phyloP scores from a whole-genome alignment of 2,797 vertebrate genomes.

The Uromys caudimaculatus region DNA sequence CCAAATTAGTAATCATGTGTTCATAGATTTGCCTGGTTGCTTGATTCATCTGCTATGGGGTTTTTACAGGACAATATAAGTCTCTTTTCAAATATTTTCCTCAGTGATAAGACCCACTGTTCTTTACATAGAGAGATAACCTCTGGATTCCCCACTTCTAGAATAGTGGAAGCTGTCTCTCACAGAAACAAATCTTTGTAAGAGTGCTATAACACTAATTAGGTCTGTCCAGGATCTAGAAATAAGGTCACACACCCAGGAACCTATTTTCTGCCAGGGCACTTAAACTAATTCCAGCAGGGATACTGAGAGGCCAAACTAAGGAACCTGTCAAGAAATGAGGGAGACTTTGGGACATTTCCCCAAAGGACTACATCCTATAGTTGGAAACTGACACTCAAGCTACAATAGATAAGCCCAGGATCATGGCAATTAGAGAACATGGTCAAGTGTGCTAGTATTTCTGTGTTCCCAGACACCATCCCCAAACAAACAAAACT shows the following conservation, averaged over 20 bases:
- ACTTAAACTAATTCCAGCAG: neutral
- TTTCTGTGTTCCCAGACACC: neutral
- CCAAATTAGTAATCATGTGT: neutral
- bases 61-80: slow-evolving; percentile 37
- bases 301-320: neutral
- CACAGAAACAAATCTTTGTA: neutral
- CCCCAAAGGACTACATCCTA: neutral
- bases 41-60: slow-evolving; percentile 23
- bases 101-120: slow-evolving; percentile 21
- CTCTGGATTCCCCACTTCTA: slow-evolving; percentile 2
- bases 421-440: slow-evolving; percentile 31
- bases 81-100: slow-evolving; percentile 19
- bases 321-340: neutral
- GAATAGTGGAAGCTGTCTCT: neutral
- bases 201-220: neutral
- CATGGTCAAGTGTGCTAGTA: neutral
- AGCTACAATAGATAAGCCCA: neutral
- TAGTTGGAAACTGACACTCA: neutral
- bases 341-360: neutral
- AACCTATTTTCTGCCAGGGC: neutral
- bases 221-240: neutral
- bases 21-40: slow-evolving; percentile 5
- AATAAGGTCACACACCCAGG: neutral
- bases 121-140: slow-evolving; percentile 6
- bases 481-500: slow-evolving; percentile 45